Evolutionary conservation across 2,888 invertebrate species (phyloP), one percentile per base, ranked within the genome.

Genomic region (Chirona hameri): DNA sequence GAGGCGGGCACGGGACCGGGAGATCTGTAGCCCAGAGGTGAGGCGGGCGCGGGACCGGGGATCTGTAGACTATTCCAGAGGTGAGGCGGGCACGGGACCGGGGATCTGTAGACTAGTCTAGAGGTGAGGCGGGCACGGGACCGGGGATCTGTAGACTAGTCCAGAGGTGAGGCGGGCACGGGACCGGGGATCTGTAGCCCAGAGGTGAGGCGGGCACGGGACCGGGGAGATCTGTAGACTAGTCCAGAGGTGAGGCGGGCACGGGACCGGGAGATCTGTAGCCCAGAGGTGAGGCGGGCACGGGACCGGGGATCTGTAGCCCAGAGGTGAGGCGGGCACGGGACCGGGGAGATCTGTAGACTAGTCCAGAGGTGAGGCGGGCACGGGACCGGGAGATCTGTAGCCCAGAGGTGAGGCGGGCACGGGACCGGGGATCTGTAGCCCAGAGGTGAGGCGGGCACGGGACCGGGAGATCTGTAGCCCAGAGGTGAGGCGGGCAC

Each of bases 21-120:
- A n/a, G n/a, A n/a, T n/a, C n/a, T n/a, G n/a, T n/a, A 60, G 60
- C 60, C 60, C 60, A 60, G 60, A 60, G 60, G 60, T 60, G 60
- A 24, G 60, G 15, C 39, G 4, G 39, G 7, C 39, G 2, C 39
- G 7, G 39, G 55, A 18, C 18, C 55, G 14, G 55, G 15, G n/a
- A n/a, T n/a, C n/a, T n/a, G n/a, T n/a, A n/a, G n/a, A n/a, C n/a
- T n/a, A n/a, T n/a, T n/a, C 60, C 60, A 60, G 60, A 60, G 60
- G 60, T 60, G 60, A 24, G 60, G 15, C 39, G 4, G 39, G 7
- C 39, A 5, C 39, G 7, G 39, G 55, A 18, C 18, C 55, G 14
- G 55, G 15, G n/a, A n/a, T n/a, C n/a, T n/a, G n/a, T n/a, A n/a
- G n/a, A n/a, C 24, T 24, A 60, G 60, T 24, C 60, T 24, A 60